Percentiles rank a stretch among this genome's conserved stretches.
phyloP scores from a whole-genome alignment of 1,140 invertebrate genomes.

The Colletes latitarsis region DNA sequence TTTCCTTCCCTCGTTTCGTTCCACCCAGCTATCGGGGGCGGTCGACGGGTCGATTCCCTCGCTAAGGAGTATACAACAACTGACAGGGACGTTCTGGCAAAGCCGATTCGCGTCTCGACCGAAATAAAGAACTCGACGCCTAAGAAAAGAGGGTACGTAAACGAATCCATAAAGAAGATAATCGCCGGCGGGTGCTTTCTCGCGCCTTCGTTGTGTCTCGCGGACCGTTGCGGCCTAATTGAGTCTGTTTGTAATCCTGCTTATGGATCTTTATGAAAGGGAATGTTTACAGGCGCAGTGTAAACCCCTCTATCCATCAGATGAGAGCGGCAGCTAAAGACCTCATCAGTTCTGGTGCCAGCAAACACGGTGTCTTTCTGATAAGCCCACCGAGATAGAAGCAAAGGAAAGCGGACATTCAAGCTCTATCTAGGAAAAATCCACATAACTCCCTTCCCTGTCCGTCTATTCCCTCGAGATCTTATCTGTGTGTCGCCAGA shows the following conservation, averaged over 20 bases:
- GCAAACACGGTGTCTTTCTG: slow-evolving; percentile 64
- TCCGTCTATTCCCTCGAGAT: slow-evolving; percentile 30
- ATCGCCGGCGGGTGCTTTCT: slow-evolving; percentile 53
- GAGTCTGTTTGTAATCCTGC: slow-evolving; percentile 71
- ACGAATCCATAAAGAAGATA: slow-evolving; percentile 48
- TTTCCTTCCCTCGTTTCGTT: slow-evolving; percentile 17
- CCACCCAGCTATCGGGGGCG: neutral
- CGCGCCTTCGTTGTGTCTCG: slow-evolving; percentile 43
- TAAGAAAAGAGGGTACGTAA: neutral
- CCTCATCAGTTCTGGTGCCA: slow-evolving; percentile 69
- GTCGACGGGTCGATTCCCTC: neutral
- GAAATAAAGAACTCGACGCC: no score
- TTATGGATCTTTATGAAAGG: slow-evolving; percentile 70
- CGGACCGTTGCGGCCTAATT: slow-evolving; percentile 64
- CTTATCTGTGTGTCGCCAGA: slow-evolving; percentile 63
- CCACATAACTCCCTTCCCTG: slow-evolving; percentile 49
- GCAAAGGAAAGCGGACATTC: slow-evolving; percentile 27
- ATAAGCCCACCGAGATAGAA: slow-evolving; percentile 58
- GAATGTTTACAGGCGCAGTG: slow-evolving; percentile 68
- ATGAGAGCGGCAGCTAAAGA: slow-evolving; percentile 67
- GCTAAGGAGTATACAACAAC: neutral
- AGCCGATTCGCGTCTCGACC: slow-evolving; percentile 13
- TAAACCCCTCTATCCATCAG: slow-evolving; percentile 72
- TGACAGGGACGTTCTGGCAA: neutral
- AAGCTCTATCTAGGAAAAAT: slow-evolving; percentile 54